Conservation (phyloP, 2,113 vertebrate species). For the Trogon melanurus region DNA sequence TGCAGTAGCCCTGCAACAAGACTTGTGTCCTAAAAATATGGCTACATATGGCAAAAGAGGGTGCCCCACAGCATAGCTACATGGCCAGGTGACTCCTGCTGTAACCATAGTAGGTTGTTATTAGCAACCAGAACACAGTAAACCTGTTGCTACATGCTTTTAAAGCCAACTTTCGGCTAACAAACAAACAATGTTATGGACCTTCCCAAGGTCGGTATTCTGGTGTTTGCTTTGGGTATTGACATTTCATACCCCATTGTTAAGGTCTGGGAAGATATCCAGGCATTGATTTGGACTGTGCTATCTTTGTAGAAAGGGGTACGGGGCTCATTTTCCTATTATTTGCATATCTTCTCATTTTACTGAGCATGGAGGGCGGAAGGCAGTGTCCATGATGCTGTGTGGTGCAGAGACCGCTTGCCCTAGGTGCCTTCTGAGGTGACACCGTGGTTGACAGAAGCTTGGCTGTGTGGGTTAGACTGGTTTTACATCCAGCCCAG, state of each 20-base stretch:
- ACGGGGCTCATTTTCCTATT: not conserved
- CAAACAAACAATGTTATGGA: not conserved
- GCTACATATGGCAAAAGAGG: not conserved
- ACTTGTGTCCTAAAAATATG: not conserved
- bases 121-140: not conserved
- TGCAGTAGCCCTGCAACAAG: not conserved
- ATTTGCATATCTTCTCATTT: not conserved
- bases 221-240: not conserved
- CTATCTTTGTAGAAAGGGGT: not conserved
- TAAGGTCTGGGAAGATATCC: not conserved
- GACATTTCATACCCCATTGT: not conserved
- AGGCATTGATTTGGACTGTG: not conserved
- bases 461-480: not conserved
- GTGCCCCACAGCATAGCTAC: not conserved
- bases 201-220: not conserved
- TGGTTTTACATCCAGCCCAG: not conserved
- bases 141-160: not conserved
- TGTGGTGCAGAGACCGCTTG: not conserved
- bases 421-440: accelerated
- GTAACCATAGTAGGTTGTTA: not conserved
- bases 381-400: accelerated
- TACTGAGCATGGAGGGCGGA: not conserved
- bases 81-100: not conserved
- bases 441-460: accelerated
- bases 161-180: not conserved